A percentile compares a stretch with the other conserved stretches of the same genome.
These are phyloP conservation scores for Dolichoris vasculosae DNA, from an alignment of 1,140 invertebrate genomes.

Conservation along the genomic window DNA sequence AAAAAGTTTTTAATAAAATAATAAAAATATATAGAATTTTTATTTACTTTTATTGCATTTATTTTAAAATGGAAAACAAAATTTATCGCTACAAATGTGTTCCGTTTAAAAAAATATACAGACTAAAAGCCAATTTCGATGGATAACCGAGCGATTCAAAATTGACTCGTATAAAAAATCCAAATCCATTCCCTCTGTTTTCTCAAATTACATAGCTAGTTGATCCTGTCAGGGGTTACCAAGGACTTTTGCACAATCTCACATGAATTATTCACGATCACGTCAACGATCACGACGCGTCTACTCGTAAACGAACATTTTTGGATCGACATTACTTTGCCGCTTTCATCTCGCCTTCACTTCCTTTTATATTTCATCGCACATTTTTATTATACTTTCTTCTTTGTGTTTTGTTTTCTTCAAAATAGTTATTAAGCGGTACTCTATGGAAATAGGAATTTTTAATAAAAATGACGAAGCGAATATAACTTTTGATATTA, in stretches of 20 bases:
- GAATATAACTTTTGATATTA: neutral
- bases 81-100: neutral
- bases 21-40: too few species aligned
- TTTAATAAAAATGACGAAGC: slow-evolving; percentile 9
- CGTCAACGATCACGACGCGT: slow-evolving; percentile 17
- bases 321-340: slow-evolving; percentile 2
- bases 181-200: neutral
- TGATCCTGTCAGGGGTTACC: slow-evolving; percentile 26
- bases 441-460: neutral
- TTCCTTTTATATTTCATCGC: neutral
- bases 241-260: neutral
- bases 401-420: neutral
- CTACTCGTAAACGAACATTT: slow-evolving; percentile 35
- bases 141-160: neutral
- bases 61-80: too few species aligned
- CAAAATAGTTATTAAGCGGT: neutral
- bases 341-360: neutral
- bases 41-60: too few species aligned
- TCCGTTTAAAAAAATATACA: neutral
- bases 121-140: neutral
- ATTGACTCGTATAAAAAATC: slow-evolving; percentile 45
- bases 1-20: too few species aligned
- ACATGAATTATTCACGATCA: slow-evolving; percentile 49
- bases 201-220: slow-evolving; percentile 45
- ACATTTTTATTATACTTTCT: neutral